Base-by-base conservation (phyloP, 2,797 vertebrate genomes). In the Aldrovandia affinis region DNA sequence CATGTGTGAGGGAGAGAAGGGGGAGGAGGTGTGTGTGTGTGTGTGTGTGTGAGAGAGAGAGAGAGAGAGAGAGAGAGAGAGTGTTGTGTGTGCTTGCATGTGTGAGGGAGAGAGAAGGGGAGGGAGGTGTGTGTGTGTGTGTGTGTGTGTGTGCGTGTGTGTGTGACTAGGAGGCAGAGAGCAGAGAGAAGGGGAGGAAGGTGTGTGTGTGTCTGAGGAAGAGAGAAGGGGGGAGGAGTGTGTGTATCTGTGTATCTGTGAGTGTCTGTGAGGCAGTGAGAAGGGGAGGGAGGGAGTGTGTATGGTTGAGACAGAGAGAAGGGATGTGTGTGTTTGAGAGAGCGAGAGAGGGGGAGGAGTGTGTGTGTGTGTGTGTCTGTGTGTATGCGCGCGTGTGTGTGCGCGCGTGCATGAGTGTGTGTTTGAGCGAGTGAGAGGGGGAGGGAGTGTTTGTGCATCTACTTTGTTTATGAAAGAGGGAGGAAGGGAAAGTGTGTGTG, bases 21-120 rank as follows among this genome's bases (percentile, higher is more conserved):
- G 52, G 18, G 18, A 18, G 52, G 59, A 61, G 59, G 89, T 88
- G 90, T 90, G 89, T 87, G 89, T 92, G 89, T 92, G 88, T 92
- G 90, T 92, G 89, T 91, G 89, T 89, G 78, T 90, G 15, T 89
- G 28, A 33, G 75, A 52, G 75, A 36, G 57, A 12, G 83, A 85
- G 88, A 86, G 88, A 89, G 80, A 85, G 80, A 85, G 88, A 85
- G 90, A 86, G 87, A 81, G 87, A 70, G 89, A 78, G 85, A 81
- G 91, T 77, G 89, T 78, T 47, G 85, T 47, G 80, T 63, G 80
- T 83, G 82, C 57, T 85, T 81, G 54, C 54, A 75, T 63, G 28
- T 85, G 86, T 88, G 86, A 84, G 80, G 86, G 88, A 87, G 88
- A 86, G 89, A 33, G 78, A 33, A 28, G 28, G 25, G 61, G 25